Base-by-base conservation (phyloP, 2,113 vertebrate species). In the Pogonocichla stellata region DNA sequence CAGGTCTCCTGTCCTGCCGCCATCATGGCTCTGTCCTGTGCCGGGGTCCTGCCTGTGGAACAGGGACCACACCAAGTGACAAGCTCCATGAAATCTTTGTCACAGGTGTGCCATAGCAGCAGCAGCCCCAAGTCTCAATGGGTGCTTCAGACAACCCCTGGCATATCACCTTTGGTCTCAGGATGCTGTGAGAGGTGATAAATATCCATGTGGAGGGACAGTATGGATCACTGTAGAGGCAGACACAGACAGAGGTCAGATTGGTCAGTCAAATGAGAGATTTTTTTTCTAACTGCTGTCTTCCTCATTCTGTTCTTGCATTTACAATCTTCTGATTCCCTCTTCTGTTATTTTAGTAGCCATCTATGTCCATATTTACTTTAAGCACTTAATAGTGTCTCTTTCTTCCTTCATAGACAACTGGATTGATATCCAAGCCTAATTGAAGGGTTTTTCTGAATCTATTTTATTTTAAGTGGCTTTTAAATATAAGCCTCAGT, bases 11-110 rank as follows among this genome's bases (percentile, higher is more conserved):
- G 10, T 29, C 34, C 51, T 75, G 23, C 29, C 66, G 31, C 26
- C 0, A 0, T 20, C 26, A 51, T 1, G 5, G 25, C 5, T 69
- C 8, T 65, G 17, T 69, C 23, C 9, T 36, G 9, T 43, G 29
- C 65, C 47, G 24, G 25, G 31, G 6, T 14, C 79, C 50, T 85
- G 42, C 36, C 43, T 36, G 18, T 4, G 4, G 15, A 72, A 5
- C 45, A 74, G 47, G 22, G 25, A 33, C 13, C 42, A 62, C 31
- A 10, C 28, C 51, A 64, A 53, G 13, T 12, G 12, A 53, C 12
- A 33, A 65, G 8, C 14, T 64, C 8, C 19, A 4, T 17, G 20
- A 61, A n/a, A 29, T 0, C 51, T 74, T 71, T 71, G 15, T 36
- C 17, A 33, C 0, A 4, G 10, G 8, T 56, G 8, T 73, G 60